Conservation (phyloP, 2,797 vertebrate species). For the Poecilia wingei region DNA sequence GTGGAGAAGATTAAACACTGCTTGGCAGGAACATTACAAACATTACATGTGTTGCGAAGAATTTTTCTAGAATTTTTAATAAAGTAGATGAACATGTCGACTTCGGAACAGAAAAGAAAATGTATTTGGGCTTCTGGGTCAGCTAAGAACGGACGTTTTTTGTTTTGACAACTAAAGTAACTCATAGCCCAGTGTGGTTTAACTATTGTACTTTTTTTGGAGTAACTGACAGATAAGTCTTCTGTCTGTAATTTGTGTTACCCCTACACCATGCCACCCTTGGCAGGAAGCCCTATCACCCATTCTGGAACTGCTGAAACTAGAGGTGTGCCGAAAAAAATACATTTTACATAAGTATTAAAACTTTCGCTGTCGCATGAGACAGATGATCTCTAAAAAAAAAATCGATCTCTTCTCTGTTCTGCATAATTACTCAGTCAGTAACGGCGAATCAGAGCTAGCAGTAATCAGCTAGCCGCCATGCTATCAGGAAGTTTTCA, state of each 20-base stretch:
- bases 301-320: background rate
- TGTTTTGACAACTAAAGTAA: background rate
- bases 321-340: too few species aligned
- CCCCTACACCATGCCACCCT: background rate
- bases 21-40: conserved; percentile 37
- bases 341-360: too few species aligned
- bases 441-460: too few species aligned
- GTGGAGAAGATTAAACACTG: conserved; percentile 10
- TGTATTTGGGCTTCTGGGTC: background rate
- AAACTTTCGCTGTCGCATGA: too few species aligned
- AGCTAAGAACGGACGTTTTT: background rate
- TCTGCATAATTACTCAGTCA: too few species aligned
- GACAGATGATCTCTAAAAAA: too few species aligned
- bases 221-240: background rate
- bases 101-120: background rate
- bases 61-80: conserved; percentile 20
- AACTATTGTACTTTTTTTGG: background rate
- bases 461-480: too few species aligned
- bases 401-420: too few species aligned
- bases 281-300: background rate
- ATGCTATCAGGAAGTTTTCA: too few species aligned
- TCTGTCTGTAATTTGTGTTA: background rate
- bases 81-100: background rate
- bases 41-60: conserved; percentile 29
- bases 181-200: background rate